Percentiles rank a stretch among this genome's conserved stretches.
Evolutionary conservation across 2,888 invertebrate species (phyloP).

Genomic region (Tipula vernalis): DNA sequence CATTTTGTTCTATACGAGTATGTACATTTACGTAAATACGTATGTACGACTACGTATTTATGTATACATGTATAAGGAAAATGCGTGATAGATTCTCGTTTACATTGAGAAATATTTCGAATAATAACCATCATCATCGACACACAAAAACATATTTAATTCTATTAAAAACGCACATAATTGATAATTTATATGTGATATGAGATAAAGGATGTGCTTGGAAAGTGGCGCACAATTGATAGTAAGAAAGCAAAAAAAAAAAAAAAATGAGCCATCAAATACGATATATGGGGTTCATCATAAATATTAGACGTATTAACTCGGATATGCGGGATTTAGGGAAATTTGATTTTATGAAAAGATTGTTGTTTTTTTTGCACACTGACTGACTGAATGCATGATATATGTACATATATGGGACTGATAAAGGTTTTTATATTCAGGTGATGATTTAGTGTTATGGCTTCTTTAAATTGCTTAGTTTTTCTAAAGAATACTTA

Average conservation of each 20-base stretch:
- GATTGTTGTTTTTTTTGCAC: neutral
- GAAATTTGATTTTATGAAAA: neutral
- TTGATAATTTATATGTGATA: neutral
- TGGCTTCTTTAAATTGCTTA: neutral
- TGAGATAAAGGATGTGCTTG: neutral
- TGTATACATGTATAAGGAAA: neutral
- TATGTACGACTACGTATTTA: neutral
- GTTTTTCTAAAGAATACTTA: neutral
- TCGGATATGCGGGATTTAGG: neutral
- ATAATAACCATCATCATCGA: neutral
- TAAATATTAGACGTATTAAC: neutral
- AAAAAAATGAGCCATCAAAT: neutral
- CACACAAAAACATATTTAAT: conserved; percentile 4
- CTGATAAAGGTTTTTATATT: neutral
- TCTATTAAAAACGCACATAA: neutral
- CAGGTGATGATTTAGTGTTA: neutral
- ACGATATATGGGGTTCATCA: neutral
- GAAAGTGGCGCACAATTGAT: neutral
- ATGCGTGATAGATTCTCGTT: neutral
- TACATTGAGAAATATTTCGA: neutral
- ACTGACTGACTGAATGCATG: neutral
- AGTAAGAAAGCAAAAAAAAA: neutral
- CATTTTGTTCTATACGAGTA: neutral
- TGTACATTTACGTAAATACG: neutral
- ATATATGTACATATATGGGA: neutral